Evolutionary conservation across 2,797 vertebrate genomes (phyloP).

Genomic region (Chelonia mydas): DNA sequence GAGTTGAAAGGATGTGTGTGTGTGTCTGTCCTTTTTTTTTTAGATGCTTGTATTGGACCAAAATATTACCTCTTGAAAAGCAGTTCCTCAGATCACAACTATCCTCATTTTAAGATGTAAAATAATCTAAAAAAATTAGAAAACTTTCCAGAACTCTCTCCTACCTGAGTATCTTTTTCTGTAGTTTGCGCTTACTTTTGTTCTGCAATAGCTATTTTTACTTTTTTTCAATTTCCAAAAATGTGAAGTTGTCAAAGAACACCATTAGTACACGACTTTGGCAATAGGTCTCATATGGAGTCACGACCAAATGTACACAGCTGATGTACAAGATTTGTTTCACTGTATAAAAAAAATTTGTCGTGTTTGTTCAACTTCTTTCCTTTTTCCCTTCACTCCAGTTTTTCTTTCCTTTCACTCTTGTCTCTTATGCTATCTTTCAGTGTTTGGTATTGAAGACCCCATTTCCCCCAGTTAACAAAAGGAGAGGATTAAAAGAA

Average conservation of each 20-base stretch:
- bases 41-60: fast-evolving
- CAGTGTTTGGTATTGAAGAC: neutral
- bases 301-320: neutral
- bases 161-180: neutral
- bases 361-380: neutral
- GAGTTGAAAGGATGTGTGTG: neutral
- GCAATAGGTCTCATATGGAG: neutral
- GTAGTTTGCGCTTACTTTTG: neutral
- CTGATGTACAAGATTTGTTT: neutral
- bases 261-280: neutral
- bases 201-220: neutral
- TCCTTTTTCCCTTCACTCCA: neutral
- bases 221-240: conserved; percentile 6
- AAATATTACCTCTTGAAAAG: neutral
- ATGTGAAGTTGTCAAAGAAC: neutral
- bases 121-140: neutral
- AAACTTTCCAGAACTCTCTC: neutral
- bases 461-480: neutral
- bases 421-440: neutral
- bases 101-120: neutral
- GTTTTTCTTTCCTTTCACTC: neutral
- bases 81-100: neutral
- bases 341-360: neutral
- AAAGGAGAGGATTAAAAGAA: neutral
- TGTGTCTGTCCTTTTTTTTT: neutral